Evolutionary conservation across 2,888 invertebrate genomes (phyloP), one percentile per base, ranked within the genome.

Genomic region (Calameuta filiformis): DNA sequence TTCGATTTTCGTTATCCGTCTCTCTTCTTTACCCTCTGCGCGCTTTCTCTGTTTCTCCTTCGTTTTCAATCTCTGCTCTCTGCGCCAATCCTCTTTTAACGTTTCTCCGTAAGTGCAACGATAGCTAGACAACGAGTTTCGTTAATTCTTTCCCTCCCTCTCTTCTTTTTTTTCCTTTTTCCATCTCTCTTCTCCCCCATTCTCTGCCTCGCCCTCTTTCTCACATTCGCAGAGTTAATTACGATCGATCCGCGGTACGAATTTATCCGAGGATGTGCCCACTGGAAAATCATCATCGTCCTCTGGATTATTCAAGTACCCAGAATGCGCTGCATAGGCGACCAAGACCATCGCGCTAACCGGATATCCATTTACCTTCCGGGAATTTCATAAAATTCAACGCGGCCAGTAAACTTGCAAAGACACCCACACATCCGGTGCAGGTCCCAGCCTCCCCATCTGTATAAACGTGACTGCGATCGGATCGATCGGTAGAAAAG

Each of bases 201-300:
- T 1, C 4, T 23, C 56, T 9, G 9, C 1, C 56, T 56, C 23
- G 9, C 23, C 23, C 9, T 56, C 23, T 23, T 23, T 23, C 23
- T 23, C 74, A 73, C 71, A 76, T 69, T 76, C 76, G 31, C 76
- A 73, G 78, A 74, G 76, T 79, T 73, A 79, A 79, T 79, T 76
- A 79, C 78, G 40, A 76, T 71, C 69, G 76, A 79, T 79, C 73
- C 76, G 30, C 68, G 15, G 73, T 56, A 76, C 76, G 69, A 71
- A 79, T 79, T 76, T 79, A 76, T 74, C 35, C 74, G 68, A 76
- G 40, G 69, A 35, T 12, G 33, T 23, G 23, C 56, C 56, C 23
- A 56, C 56, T 56, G 56, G 23, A 56, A 56, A 56, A 56, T 56
- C 40, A 15, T 6, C 40, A 6, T 15, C 56, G 23, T 23, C 23